Conservation (phyloP, 2,888 invertebrate species). For the Acanthosepion esculentum region DNA sequence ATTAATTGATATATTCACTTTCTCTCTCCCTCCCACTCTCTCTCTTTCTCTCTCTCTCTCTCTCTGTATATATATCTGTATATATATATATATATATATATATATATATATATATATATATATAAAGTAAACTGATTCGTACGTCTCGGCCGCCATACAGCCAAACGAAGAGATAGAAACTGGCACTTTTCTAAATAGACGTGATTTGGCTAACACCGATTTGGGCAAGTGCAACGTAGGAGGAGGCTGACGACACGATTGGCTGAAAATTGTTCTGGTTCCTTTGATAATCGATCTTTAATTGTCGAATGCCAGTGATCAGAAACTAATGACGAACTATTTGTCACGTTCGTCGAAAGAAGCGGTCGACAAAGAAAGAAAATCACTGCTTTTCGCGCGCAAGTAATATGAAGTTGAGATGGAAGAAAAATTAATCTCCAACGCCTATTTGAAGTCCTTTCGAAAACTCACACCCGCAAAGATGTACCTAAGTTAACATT, state of each 20-base stretch:
- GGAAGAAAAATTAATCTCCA: not conserved
- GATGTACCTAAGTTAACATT: too few species aligned
- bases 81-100: not conserved
- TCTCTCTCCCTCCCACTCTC: too few species aligned
- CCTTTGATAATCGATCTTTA: not conserved
- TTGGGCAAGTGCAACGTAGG: not conserved
- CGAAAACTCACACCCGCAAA: too few species aligned
- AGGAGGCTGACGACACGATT: not conserved
- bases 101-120: not conserved
- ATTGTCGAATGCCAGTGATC: not conserved
- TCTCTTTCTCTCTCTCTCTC: too few species aligned
- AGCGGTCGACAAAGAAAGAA: not conserved
- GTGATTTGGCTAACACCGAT: not conserved
- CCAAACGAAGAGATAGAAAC: not conserved
- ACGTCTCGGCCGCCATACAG: not conserved
- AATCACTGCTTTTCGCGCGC: not conserved
- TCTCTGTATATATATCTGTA: not conserved
- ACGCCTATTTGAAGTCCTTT: too few species aligned
- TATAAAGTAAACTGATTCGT: not conserved
- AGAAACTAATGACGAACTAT: not conserved
- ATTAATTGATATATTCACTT: not conserved
- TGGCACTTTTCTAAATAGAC: not conserved
- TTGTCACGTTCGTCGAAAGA: not conserved
- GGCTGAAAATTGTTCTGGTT: not conserved
- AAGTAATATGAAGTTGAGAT: not conserved